phyloP scores from a whole-genome alignment of 2,888 invertebrate species.

The Limulus polyphemus region DNA sequence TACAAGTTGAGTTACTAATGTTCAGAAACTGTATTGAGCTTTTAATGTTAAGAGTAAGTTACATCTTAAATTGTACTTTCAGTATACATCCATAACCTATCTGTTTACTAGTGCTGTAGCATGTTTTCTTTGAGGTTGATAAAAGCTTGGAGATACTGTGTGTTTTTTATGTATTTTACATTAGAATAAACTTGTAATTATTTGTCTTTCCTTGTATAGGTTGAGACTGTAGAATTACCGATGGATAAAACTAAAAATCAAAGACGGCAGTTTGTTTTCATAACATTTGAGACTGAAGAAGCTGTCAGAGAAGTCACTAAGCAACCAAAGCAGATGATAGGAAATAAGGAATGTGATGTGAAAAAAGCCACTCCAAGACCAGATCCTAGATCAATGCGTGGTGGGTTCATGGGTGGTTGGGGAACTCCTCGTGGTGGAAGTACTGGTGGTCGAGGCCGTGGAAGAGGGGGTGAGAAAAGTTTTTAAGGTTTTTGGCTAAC shows the following conservation, averaged over 20 bases:
- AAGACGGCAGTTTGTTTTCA: constrained; percentile 92
- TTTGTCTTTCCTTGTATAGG: constrained; percentile 1
- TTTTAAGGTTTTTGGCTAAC: too few relatives aligned
- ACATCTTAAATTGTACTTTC: background rate
- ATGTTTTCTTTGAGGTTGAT: too few relatives aligned
- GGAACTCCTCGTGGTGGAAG: too few relatives aligned
- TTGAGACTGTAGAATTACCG: constrained; percentile 64
- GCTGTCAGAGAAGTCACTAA: constrained; percentile 82
- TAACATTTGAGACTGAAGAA: constrained; percentile 91
- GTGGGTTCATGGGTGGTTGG: constrained; percentile 6
- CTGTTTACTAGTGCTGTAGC: too few relatives aligned
- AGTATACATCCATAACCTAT: too few relatives aligned
- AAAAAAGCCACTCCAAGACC: constrained; percentile 72
- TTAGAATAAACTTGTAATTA: too few relatives aligned
- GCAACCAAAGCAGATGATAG: constrained; percentile 82
- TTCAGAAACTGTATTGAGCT: constrained; percentile 9
- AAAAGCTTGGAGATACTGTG: too few relatives aligned
- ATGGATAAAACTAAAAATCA: constrained; percentile 95
- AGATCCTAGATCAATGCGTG: constrained; percentile 17
- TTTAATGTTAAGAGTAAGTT: constrained; percentile 14
- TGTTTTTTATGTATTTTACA: too few relatives aligned
- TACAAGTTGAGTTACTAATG: background rate
- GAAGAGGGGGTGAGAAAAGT: too few relatives aligned
- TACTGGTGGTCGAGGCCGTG: too few relatives aligned
- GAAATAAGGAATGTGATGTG: constrained; percentile 88